phyloP scores from a whole-genome alignment of 2,888 invertebrate species.

The Molorchus minor region DNA sequence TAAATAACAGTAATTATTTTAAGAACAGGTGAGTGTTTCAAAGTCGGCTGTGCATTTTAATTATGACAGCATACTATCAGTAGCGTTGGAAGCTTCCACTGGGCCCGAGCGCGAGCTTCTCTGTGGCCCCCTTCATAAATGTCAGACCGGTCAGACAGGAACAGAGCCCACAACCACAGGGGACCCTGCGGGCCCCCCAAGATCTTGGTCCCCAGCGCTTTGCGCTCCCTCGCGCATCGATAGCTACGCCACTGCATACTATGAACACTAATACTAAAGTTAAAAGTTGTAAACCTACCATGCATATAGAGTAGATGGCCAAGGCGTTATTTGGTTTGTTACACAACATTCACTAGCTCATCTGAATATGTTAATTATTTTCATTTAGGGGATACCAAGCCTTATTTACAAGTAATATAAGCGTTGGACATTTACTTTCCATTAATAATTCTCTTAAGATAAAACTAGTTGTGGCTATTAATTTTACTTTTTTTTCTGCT shows the following conservation, averaged over 20 bases:
- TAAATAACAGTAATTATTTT: slow-evolving; percentile 29
- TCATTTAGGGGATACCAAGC: slow-evolving; percentile 34
- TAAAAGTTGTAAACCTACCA: slow-evolving; percentile 36
- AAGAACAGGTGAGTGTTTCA: slow-evolving; percentile 22
- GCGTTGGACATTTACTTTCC: slow-evolving; percentile 13
- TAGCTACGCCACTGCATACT: too few relatives aligned
- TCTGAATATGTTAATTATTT: slow-evolving; percentile 41
- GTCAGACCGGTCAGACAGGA: too few relatives aligned
- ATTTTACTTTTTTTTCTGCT: slow-evolving; percentile 16
- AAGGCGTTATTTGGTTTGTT: slow-evolving; percentile 39
- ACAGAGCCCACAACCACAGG: too few relatives aligned
- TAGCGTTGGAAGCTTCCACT: too few relatives aligned
- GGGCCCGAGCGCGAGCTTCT: too few relatives aligned
- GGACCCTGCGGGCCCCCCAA: too few relatives aligned
- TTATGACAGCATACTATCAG: too few relatives aligned
- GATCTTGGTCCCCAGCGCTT: too few relatives aligned
- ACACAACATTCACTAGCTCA: slow-evolving; percentile 39
- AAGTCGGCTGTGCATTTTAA: background rate
- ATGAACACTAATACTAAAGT: slow-evolving; percentile 40
- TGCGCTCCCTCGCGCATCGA: too few relatives aligned
- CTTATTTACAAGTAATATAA: slow-evolving; percentile 29
- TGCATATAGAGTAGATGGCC: slow-evolving; percentile 39
- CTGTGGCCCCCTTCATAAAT: too few relatives aligned
- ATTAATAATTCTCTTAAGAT: slow-evolving; percentile 1
- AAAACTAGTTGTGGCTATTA: background rate